Evolutionary conservation across 2,797 vertebrate genomes (phyloP).

Genomic region (Pseudochromis fuscus): DNA sequence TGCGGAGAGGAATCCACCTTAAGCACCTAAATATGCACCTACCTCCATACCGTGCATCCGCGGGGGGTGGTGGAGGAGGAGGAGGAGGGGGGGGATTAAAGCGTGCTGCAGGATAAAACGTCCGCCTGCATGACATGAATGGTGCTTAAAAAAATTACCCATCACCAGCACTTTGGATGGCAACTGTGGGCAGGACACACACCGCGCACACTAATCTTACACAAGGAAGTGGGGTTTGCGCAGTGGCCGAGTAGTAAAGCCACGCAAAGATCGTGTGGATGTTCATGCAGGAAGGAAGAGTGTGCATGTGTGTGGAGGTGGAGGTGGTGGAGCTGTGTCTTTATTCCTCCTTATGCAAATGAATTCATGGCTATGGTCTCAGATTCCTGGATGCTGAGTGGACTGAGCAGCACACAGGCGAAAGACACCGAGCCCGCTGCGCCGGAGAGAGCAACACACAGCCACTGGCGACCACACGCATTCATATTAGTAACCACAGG

Average conservation of each 20-base stretch:
- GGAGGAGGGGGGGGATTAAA: not conserved
- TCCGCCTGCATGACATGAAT: not conserved
- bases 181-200: slow-evolving; percentile 44
- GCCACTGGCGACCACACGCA: slow-evolving; percentile 75
- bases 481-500: slow-evolving; percentile 57
- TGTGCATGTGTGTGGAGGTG: not conserved
- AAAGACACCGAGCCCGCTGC: slow-evolving; percentile 29
- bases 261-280: not conserved
- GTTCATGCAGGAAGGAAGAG: not conserved
- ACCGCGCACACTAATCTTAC: slow-evolving; percentile 18
- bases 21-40: not conserved
- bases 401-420: slow-evolving; percentile 14
- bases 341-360: slow-evolving; percentile 29
- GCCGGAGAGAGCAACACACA: slow-evolving; percentile 24
- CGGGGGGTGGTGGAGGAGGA: not conserved
- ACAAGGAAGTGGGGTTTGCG: slow-evolving; percentile 50
- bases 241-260: slow-evolving; percentile 39
- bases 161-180: slow-evolving; percentile 11
- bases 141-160: slow-evolving; percentile 28
- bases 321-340: not conserved
- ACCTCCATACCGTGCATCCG: not conserved
- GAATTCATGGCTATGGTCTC: slow-evolving; percentile 11
- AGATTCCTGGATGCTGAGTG: slow-evolving; percentile 43
- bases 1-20: slow-evolving; percentile 1
- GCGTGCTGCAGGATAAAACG: not conserved